These are phyloP conservation scores for Cabera pusaria DNA, from an alignment of 2,888 invertebrate genomes.

Conservation along the genomic window DNA sequence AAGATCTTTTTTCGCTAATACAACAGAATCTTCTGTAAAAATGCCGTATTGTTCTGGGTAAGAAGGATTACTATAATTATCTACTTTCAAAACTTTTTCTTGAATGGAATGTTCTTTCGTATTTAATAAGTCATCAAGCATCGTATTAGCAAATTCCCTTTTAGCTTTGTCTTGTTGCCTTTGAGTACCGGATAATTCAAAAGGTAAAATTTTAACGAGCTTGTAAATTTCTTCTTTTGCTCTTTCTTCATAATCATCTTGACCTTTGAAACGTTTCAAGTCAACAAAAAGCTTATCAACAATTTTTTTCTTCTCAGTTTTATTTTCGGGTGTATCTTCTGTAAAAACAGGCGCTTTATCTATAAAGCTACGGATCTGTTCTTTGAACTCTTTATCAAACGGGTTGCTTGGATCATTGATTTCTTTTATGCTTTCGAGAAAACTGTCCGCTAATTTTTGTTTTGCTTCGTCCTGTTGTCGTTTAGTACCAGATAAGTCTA, in stretches of 20 bases:
- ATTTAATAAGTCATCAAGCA: conserved; percentile 35
- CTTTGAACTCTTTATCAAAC: no score
- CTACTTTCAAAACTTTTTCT: no score
- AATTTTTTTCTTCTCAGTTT: conserved; percentile 31
- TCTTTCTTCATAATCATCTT: conserved; percentile 32
- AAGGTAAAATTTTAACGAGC: conserved; percentile 41
- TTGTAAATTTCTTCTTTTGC: conserved; percentile 33
- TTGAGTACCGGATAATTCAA: conserved; percentile 45
- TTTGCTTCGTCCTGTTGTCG: conserved; percentile 36
- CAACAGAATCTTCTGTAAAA: no score
- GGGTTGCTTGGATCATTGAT: no score
- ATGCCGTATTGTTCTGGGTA: no score
- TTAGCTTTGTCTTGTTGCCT: conserved; percentile 36
- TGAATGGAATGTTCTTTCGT: no score
- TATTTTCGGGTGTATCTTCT: conserved; percentile 35
- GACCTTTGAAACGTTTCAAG: conserved; percentile 31
- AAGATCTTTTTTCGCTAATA: no score
- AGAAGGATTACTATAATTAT: no score
- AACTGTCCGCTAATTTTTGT: conserved; percentile 35
- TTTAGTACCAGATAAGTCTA: conserved; percentile 45
- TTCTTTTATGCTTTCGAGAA: no score
- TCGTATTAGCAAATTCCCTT: conserved; percentile 35
- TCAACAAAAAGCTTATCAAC: conserved; percentile 32
- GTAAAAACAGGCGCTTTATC: conserved; percentile 46
- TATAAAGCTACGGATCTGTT: no score